A percentile compares a stretch with the other conserved stretches of the same genome.
These are phyloP conservation scores for Grapholita molesta DNA, from an alignment of 1,140 invertebrate species.

Conservation along the genomic window DNA sequence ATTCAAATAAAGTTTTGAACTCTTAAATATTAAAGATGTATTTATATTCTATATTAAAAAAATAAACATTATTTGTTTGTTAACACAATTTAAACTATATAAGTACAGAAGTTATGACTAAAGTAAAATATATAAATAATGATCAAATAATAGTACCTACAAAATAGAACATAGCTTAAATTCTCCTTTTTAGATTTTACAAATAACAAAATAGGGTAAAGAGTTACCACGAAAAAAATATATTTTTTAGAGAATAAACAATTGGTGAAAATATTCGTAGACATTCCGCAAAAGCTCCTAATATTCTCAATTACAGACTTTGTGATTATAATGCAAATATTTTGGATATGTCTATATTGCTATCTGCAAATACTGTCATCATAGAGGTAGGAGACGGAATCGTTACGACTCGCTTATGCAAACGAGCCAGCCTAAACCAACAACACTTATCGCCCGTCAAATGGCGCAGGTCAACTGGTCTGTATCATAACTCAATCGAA, in stretches of 20 bases:
- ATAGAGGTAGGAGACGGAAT: background rate
- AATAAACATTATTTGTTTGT: too few relatives aligned
- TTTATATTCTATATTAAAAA: too few relatives aligned
- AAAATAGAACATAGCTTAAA: too few relatives aligned
- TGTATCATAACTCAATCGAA: conserved; percentile 15
- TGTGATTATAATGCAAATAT: background rate
- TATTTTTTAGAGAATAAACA: background rate
- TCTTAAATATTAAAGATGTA: too few relatives aligned
- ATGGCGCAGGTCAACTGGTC: conserved; percentile 2
- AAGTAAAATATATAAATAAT: background rate
- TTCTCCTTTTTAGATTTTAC: too few relatives aligned
- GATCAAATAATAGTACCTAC: too few relatives aligned
- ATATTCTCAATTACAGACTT: too few relatives aligned
- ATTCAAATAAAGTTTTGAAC: too few relatives aligned
- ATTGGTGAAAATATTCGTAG: background rate
- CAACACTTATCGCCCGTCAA: conserved; percentile 15
- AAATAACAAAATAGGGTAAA: too few relatives aligned
- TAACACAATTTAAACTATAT: too few relatives aligned
- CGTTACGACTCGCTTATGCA: background rate
- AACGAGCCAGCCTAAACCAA: conserved; percentile 9
- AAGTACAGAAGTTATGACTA: background rate
- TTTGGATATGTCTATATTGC: background rate
- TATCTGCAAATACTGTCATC: background rate
- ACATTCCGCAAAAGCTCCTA: background rate
- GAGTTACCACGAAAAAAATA: background rate